These are phyloP conservation scores for Borostomias antarcticus DNA, from an alignment of 2,797 vertebrate genomes.

Conservation along the genomic window DNA sequence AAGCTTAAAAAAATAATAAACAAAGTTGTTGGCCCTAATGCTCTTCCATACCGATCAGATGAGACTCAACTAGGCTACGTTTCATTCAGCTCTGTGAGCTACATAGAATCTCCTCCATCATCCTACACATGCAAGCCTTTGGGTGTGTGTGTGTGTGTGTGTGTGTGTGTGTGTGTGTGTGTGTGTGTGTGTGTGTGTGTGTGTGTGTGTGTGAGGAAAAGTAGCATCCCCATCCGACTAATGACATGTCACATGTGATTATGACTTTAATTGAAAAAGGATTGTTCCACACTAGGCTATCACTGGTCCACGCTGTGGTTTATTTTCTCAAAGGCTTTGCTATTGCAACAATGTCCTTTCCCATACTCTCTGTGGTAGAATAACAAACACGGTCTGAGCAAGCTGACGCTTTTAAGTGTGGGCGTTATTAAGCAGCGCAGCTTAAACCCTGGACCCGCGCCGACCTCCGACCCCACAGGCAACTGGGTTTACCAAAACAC, in stretches of 20 bases:
- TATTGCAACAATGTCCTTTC: slow-evolving; percentile 55
- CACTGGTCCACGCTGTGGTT: slow-evolving; percentile 40
- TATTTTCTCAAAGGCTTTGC: slow-evolving; percentile 45
- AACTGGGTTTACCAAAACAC: slow-evolving; percentile 19
- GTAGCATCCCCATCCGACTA: neutral
- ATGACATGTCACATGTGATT: neutral
- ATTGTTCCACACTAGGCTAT: slow-evolving; percentile 32
- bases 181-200: slow-evolving; percentile 6
- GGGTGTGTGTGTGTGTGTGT: too few species aligned
- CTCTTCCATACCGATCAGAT: too few species aligned
- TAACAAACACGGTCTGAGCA: slow-evolving; percentile 45
- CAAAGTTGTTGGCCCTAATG: too few species aligned
- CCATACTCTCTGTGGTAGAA: slow-evolving; percentile 51
- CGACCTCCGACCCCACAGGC: slow-evolving; percentile 31
- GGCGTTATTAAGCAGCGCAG: slow-evolving; percentile 47
- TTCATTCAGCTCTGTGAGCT: too few species aligned
- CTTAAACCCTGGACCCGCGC: slow-evolving; percentile 27
- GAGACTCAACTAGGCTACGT: too few species aligned
- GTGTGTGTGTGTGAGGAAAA: neutral
- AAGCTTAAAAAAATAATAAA: too few species aligned
- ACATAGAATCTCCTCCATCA: neutral
- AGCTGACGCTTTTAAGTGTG: slow-evolving; percentile 31
- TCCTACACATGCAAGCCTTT: neutral
- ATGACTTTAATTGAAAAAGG: neutral
- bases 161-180: neutral